phyloP scores from a whole-genome alignment of 2,113 vertebrate genomes.

The Crotalus viridis region DNA sequence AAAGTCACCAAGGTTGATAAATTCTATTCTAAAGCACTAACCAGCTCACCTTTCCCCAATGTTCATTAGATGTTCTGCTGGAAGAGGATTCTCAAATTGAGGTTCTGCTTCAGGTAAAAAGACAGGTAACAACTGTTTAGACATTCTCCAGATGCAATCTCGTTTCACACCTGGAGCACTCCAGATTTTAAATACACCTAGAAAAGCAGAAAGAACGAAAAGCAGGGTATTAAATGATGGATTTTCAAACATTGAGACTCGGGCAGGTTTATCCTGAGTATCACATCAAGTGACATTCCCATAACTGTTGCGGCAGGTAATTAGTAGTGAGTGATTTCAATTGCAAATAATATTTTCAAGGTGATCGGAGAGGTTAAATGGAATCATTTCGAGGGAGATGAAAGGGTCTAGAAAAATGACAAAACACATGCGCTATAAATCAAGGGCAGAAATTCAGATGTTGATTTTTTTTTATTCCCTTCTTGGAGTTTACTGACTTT shows the following conservation, averaged over 20 bases:
- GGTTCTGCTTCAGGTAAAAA: background rate
- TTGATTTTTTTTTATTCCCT: background rate
- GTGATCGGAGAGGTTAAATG: constrained; percentile 67
- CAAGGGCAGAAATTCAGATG: background rate
- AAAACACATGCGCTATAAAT: constrained; percentile 32
- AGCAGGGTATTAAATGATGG: background rate
- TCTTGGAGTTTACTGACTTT: background rate
- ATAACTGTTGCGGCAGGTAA: constrained; percentile 59
- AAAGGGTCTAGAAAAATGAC: constrained; percentile 31
- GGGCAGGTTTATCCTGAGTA: constrained; percentile 41
- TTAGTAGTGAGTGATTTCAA: constrained; percentile 70
- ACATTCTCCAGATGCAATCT: background rate
- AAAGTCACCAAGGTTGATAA: background rate
- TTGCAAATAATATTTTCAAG: constrained; percentile 65
- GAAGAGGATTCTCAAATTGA: background rate
- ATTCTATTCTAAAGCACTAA: background rate
- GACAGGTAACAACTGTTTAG: background rate
- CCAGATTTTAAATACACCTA: background rate
- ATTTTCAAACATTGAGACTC: background rate
- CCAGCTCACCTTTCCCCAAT: background rate
- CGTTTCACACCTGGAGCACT: constrained; percentile 9
- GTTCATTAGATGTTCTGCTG: background rate
- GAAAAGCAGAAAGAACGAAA: background rate
- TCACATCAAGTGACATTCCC: constrained; percentile 55
- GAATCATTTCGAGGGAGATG: constrained; percentile 51